Evolutionary conservation across 1,140 invertebrate genomes (phyloP).

Genomic region (Eueides isabella): DNA sequence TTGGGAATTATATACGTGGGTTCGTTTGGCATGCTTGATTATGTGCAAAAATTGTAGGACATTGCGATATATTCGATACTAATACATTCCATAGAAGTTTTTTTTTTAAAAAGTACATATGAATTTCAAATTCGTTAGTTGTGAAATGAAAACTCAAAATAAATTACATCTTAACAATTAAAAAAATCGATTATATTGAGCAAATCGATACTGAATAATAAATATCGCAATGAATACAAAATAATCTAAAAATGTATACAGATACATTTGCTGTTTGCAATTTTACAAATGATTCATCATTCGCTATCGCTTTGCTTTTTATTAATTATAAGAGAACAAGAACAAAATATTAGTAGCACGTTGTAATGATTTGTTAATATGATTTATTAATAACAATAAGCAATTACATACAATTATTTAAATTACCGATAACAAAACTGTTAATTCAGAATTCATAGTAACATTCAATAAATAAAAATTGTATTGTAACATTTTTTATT

Average conservation of each 20-base stretch:
- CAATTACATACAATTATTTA: neutral
- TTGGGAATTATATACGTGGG: neutral
- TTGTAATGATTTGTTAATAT: neutral
- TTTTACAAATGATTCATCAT: neutral
- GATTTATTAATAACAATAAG: neutral
- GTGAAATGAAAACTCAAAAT: too few species aligned
- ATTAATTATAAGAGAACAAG: neutral
- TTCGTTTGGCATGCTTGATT: neutral
- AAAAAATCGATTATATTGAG: neutral
- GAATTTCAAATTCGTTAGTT: too few species aligned
- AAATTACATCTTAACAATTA: neutral
- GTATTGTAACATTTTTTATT: neutral
- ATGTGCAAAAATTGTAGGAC: neutral
- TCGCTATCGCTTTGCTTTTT: neutral
- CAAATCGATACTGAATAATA: neutral
- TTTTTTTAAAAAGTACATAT: too few species aligned
- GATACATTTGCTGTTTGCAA: neutral
- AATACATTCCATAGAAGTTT: neutral
- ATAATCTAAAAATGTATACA: neutral
- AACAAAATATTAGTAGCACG: neutral
- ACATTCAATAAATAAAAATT: neutral
- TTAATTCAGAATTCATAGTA: neutral
- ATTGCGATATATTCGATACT: neutral
- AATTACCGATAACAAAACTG: too few species aligned
- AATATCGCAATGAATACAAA: neutral